Conservation (phyloP, 2,113 vertebrate genomes). For the Alethe castanea region DNA sequence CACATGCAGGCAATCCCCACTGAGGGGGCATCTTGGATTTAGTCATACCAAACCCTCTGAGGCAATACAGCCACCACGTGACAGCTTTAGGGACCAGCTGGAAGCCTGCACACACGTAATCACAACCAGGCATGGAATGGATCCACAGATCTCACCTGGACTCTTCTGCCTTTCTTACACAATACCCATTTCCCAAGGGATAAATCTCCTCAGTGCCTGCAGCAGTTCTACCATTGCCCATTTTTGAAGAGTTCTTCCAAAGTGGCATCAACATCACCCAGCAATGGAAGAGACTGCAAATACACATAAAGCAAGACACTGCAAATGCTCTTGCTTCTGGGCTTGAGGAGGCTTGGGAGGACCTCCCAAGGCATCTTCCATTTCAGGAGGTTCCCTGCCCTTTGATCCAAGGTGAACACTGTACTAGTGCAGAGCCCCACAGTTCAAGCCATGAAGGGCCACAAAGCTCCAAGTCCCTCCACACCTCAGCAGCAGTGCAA, state of each 20-base stretch:
- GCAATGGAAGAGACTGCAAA: background rate
- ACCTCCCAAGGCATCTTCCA: background rate
- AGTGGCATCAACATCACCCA: background rate
- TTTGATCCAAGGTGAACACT: background rate
- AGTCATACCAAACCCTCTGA: background rate
- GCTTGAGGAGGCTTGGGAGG: background rate
- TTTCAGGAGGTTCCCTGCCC: background rate
- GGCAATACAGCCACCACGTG: background rate
- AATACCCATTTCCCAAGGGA: background rate
- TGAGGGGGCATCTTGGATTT: background rate
- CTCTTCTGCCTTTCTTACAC: background rate
- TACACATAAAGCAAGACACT: background rate
- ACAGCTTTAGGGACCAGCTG: background rate
- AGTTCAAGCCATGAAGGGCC: background rate
- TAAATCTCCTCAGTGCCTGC: background rate
- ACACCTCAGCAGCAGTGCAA: background rate
- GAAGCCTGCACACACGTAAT: background rate
- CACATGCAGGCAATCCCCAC: background rate
- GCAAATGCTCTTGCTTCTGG: background rate
- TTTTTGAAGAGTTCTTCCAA: background rate
- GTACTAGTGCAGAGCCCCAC: background rate
- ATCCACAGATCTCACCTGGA: background rate
- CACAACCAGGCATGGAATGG: fast-evolving
- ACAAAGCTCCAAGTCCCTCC: background rate
- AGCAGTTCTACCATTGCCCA: background rate